phyloP scores from a whole-genome alignment of 2,113 vertebrate genomes.

The Hippocampus barbouri region DNA sequence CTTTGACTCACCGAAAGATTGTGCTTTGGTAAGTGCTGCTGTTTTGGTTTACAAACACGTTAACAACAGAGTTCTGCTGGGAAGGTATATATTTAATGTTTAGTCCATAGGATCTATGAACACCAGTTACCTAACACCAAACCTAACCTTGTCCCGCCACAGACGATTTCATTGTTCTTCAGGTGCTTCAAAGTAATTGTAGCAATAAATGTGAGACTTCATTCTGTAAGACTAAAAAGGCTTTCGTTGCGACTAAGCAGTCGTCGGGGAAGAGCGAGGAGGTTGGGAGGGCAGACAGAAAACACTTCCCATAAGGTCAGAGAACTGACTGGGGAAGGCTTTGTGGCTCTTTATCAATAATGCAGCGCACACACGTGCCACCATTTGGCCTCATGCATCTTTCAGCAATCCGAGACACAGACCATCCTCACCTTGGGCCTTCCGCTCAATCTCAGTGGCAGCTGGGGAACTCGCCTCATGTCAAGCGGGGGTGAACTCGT shows the following conservation, averaged over 20 bases:
- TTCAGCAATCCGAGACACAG: constrained; percentile 59
- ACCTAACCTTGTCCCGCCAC: too few species aligned
- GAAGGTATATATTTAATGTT: not conserved
- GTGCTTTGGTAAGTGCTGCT: not conserved
- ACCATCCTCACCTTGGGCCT: constrained; percentile 46
- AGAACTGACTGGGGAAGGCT: constrained; percentile 29
- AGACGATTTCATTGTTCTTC: too few species aligned
- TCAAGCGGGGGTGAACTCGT: constrained; percentile 28
- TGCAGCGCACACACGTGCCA: constrained; percentile 57
- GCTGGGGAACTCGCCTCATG: constrained; percentile 20
- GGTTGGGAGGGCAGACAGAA: constrained; percentile 17
- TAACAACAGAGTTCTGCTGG: not conserved
- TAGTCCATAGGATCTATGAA: too few species aligned
- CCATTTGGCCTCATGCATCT: constrained; percentile 62
- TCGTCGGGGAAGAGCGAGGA: not conserved
- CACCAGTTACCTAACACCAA: too few species aligned
- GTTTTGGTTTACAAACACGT: not conserved
- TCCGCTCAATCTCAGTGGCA: constrained; percentile 41
- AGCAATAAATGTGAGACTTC: not conserved
- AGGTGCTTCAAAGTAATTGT: not conserved
- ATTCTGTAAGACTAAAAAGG: constrained; percentile 20
- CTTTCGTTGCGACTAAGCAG: constrained; percentile 12
- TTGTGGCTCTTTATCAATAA: constrained; percentile 60
- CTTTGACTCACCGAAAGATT: not conserved
- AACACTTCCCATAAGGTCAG: constrained; percentile 25